Percentiles rank a stretch among this genome's conserved stretches.
phyloP scores from a whole-genome alignment of 2,797 vertebrate genomes.

The Nyctibius grandis region DNA sequence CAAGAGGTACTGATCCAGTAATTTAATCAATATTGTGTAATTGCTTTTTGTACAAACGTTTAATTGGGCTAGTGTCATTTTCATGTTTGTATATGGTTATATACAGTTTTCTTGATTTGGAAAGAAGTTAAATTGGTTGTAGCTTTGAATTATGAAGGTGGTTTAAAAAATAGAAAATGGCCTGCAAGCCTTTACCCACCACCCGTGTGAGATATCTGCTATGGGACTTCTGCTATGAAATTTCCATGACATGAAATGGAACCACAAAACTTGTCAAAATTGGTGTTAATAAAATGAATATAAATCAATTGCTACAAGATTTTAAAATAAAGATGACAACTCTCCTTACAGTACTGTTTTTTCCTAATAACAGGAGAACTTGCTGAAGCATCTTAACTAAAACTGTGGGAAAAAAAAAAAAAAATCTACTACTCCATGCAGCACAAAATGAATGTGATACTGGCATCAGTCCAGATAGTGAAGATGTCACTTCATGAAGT shows the following conservation, averaged over 20 bases:
- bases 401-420: neutral
- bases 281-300: slow-evolving; percentile 1
- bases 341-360: neutral
- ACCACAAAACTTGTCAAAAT: neutral
- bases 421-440: neutral
- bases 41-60: neutral
- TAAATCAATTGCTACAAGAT: neutral
- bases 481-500: neutral
- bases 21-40: neutral
- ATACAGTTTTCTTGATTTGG: neutral
- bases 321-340: slow-evolving; percentile 33
- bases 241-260: neutral
- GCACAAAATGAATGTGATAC: neutral
- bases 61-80: neutral
- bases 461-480: neutral
- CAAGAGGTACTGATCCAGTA: neutral
- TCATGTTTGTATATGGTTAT: neutral
- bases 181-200: neutral
- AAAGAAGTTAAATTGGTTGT: neutral
- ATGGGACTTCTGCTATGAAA: neutral
- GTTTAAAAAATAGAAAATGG: neutral
- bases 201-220: neutral
- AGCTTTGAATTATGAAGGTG: neutral
- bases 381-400: neutral
- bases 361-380: neutral